Base-by-base conservation (phyloP, 2,113 vertebrate species). In the Ovis canadensis region DNA sequence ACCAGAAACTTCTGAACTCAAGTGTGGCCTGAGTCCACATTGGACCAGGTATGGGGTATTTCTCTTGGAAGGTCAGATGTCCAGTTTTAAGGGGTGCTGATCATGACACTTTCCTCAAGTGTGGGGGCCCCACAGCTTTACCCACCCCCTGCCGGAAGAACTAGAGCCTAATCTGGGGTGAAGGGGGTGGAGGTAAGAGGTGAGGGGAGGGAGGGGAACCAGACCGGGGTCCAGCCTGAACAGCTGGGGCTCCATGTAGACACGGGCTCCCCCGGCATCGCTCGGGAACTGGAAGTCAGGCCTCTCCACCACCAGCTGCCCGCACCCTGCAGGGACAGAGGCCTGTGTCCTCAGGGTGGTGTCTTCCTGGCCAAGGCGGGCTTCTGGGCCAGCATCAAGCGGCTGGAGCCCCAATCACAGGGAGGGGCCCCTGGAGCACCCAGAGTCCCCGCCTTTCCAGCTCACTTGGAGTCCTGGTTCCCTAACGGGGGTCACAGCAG, bases 241-340 rank as follows among this genome's bases (percentile, higher is more conserved):
- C 13, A 36, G 13, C 81, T 0, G 4, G 50, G 7, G 82, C 82
- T 40, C n/a, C 14, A 0, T 2, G 54, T 84, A 16, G 25, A 25
- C 54, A 4, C 23, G 5, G 1, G n/a, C 23, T 40, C 23, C 33
- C 13, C 81, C 1, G 3, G n/a, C 5, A 3, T 10, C 40, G 40
- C 40, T 40, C 29, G 0, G 12, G 57, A 12, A 25, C 74, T 25
- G 3, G 13, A 48, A 27, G 43, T 45, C 16, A 16, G 31, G 23
- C 55, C 43, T 9, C 31, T 57, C 27, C 64, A 14, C 7, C 3
- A 2, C 77, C 54, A 80, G 77, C 77, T 3, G 2, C 13, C 19
- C 0, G 0, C 4, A 23, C 27, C 40, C 71, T 14, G 4, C 1
- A 2, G 45, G 23, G 13, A 43, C 19, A 1, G 19, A 1, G 10